These are phyloP conservation scores for Peromyscus californicus DNA, from an alignment of 2,113 vertebrate species.

Conservation along the genomic window DNA sequence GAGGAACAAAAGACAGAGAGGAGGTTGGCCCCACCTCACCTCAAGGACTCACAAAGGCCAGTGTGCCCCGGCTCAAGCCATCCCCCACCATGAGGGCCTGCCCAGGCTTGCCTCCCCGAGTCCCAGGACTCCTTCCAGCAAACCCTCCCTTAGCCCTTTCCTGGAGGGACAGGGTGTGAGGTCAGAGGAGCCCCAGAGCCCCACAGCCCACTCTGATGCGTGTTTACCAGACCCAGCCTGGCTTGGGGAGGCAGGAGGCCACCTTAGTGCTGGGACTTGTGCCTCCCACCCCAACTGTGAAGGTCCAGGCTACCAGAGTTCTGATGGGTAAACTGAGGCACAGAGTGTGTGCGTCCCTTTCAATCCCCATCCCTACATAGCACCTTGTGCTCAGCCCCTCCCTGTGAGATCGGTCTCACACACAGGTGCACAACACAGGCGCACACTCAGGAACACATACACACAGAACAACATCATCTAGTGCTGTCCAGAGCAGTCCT, in stretches of 20 bases:
- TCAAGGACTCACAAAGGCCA: neutral
- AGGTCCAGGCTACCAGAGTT: neutral
- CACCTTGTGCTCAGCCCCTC: neutral
- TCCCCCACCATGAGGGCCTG: slow-evolving; percentile 65
- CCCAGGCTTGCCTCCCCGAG: slow-evolving; percentile 11
- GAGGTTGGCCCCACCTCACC: neutral
- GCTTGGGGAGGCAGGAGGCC: neutral
- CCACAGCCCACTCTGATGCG: neutral
- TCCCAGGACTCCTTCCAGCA: slow-evolving; percentile 51
- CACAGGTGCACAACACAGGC: neutral
- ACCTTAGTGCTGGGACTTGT: neutral
- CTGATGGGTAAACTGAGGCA: neutral
- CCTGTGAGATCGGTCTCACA: too few relatives aligned
- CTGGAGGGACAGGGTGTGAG: neutral
- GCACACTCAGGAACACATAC: neutral
- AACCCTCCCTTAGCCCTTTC: neutral
- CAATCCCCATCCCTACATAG: neutral
- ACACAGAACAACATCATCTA: neutral
- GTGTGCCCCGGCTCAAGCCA: neutral
- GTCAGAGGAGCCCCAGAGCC: neutral
- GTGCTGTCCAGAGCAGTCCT: neutral
- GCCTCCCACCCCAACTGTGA: neutral
- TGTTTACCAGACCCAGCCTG: neutral
- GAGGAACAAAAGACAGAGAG: neutral
- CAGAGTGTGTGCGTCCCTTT: neutral